Conservation (phyloP, 2,888 invertebrate genomes). For the Vesta saturnalis region DNA sequence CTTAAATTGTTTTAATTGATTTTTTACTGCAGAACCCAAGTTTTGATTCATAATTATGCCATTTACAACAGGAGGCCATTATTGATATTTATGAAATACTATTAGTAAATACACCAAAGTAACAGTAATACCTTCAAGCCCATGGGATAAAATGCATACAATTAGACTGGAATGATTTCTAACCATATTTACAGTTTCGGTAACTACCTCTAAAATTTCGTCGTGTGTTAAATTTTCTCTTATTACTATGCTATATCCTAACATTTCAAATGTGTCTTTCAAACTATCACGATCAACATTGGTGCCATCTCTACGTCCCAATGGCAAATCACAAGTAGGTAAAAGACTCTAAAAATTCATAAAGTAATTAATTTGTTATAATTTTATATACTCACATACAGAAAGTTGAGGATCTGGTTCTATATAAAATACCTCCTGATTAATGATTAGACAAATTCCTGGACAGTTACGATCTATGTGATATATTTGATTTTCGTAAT, state of each 20-base stretch:
- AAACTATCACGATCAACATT: conserved; percentile 55
- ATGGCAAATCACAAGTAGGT: conserved; percentile 38
- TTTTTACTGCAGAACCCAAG: too few species aligned
- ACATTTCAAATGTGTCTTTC: conserved; percentile 54
- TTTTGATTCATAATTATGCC: too few species aligned
- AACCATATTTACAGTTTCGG: conserved; percentile 48
- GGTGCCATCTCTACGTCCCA: conserved; percentile 59
- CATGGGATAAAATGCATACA: conserved; percentile 63
- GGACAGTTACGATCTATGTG: conserved; percentile 50
- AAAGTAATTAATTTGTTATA: background rate
- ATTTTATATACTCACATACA: conserved; percentile 19
- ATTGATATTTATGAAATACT: too few species aligned
- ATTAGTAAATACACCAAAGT: too few species aligned
- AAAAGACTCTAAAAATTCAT: conserved; percentile 49
- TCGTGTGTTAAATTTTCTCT: conserved; percentile 52
- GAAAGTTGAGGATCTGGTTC: conserved; percentile 43
- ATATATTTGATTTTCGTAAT: conserved; percentile 43
- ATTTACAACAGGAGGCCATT: too few species aligned
- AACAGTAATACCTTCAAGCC: conserved; percentile 59
- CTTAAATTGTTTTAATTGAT: too few species aligned
- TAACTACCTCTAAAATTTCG: conserved; percentile 50
- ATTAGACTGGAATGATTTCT: conserved; percentile 58
- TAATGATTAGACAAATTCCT: conserved; percentile 61
- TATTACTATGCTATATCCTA: conserved; percentile 56
- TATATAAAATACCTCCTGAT: conserved; percentile 57